phyloP scores from a whole-genome alignment of 2,797 vertebrate species.

The Catharus ustulatus region DNA sequence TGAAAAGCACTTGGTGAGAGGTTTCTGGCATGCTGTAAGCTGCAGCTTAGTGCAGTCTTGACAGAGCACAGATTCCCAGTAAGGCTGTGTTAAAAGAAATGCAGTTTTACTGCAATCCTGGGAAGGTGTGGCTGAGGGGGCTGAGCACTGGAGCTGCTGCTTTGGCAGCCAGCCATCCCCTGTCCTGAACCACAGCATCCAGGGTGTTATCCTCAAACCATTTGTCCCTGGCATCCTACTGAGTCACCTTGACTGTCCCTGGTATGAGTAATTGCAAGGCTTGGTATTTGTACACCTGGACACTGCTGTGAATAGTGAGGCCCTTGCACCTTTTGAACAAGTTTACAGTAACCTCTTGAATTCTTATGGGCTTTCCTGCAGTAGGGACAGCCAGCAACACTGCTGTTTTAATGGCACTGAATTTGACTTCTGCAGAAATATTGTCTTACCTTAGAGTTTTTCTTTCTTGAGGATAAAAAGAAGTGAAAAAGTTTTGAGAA shows the following conservation, averaged over 20 bases:
- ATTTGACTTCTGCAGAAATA: not conserved
- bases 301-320: not conserved
- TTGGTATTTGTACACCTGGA: not conserved
- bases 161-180: not conserved
- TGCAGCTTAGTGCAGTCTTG: not conserved
- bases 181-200: not conserved
- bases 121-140: not conserved
- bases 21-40: not conserved
- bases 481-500: not conserved
- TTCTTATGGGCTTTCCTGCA: not conserved
- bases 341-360: not conserved
- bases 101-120: not conserved
- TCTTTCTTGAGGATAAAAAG: not conserved
- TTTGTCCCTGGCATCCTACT: not conserved
- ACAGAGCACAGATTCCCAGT: not conserved
- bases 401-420: not conserved
- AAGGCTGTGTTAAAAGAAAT: not conserved
- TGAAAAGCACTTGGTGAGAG: not conserved
- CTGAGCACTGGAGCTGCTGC: not conserved
- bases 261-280: not conserved
- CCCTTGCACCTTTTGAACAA: not conserved
- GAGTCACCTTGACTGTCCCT: not conserved
- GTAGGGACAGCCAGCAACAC: not conserved
- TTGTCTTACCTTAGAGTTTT: not conserved
- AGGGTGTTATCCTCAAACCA: accelerated